Evolutionary conservation across 2,113 vertebrate species (phyloP), one percentile per base, ranked within the genome.

Genomic region (Phrynocephalus versicolor): DNA sequence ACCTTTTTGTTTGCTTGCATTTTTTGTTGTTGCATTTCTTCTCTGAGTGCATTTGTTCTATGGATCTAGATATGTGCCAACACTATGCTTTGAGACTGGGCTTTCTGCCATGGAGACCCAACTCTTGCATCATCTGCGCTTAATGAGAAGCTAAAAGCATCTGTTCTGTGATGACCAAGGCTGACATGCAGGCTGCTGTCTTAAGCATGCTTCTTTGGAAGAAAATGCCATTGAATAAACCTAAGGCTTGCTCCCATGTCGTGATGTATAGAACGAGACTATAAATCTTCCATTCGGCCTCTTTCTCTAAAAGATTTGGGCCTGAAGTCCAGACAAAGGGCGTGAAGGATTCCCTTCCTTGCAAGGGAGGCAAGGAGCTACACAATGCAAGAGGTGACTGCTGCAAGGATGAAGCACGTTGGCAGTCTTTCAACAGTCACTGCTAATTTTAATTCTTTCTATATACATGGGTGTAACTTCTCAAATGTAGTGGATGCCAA

Each of bases 401-500:
- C 79, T 67, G 85, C 60, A 33, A 73, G 85, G 27, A 85, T 83
- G 37, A 76, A 78, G 76, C 82, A 85, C 74, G 64, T 82, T 92
- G 89, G 87, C 90, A 87, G 45, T 6, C 41, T 41, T 70, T 25
- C 89, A 76, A 87, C 84, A 55, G 87, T 3, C 87, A 81, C 84
- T 86, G 84, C 85, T 84, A 89, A 85, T 90, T 87, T 92, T 93
- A 89, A 86, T 91, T 92, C 89, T 93, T 90, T 83, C 89, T 81
- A 83, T 92, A 91, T 81, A 33, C 74, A 85, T 92, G 91, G 91
- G 90, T 91, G 84, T 95, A 89, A 92, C 90, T 90, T 89, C 94
- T 89, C 16, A 73, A 84, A 73, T 18, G 19, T 88, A 89, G 92
- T 88, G 90, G 92, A 83, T 92, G 90, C 79, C 89, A 93, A 79